A percentile compares a stretch with the other conserved stretches of the same genome.
Conservation (phyloP, 1,140 invertebrate species). For the Amyelois transitella region DNA sequence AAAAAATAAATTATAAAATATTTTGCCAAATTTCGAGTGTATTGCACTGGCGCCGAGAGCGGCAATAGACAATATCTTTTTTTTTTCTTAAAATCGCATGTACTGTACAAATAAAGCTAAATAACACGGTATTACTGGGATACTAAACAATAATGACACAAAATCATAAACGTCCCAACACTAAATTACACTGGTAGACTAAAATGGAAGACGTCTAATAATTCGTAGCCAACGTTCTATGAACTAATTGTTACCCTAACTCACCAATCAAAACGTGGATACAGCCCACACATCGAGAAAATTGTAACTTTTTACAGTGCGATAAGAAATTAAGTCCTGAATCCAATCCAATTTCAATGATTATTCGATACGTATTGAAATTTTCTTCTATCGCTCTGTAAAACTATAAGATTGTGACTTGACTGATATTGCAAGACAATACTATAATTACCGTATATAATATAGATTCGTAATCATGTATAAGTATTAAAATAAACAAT, state of each 20-base stretch:
- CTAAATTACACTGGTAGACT: constrained; percentile 27
- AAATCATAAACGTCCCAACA: constrained; percentile 24
- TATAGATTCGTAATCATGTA: constrained; percentile 1
- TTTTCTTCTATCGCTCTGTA: constrained; percentile 6
- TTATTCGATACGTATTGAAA: constrained; percentile 6
- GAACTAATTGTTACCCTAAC: constrained; percentile 23
- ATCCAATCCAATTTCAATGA: background rate
- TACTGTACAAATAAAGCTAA: constrained; percentile 37
- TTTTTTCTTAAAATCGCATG: constrained; percentile 25
- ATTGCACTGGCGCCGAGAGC: constrained; percentile 58
- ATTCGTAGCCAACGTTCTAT: constrained; percentile 69
- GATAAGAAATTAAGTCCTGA: background rate
- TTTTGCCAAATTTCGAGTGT: constrained; percentile 47
- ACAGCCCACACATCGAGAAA: constrained; percentile 1
- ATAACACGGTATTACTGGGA: constrained; percentile 4
- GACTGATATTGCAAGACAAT: background rate
- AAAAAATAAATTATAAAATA: constrained; percentile 44
- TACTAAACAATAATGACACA: constrained; percentile 18
- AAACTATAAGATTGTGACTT: background rate
- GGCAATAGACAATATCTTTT: constrained; percentile 28
- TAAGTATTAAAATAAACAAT: background rate
- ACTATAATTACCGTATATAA: background rate
- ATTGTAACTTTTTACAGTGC: background rate
- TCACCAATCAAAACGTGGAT: background rate
- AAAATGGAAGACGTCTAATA: constrained; percentile 70